Percentiles rank a stretch among this genome's conserved stretches.
Conservation (phyloP, 2,113 vertebrate genomes). For the Atlantisia rogersi region DNA sequence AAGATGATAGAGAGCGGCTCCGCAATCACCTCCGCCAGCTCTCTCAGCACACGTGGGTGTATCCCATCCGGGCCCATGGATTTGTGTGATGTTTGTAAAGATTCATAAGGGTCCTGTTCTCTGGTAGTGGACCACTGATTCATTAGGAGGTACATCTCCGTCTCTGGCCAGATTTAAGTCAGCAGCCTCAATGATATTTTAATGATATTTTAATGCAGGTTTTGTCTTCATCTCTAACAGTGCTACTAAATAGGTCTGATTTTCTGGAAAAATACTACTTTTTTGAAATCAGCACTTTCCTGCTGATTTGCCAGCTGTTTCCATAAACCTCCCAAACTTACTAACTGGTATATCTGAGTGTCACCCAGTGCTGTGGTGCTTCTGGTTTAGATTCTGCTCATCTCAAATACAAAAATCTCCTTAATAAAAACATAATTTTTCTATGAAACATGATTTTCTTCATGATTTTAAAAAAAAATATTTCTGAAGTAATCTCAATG, state of each 20-base stretch:
- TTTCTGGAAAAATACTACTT: constrained; percentile 74
- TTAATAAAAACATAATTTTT: neutral
- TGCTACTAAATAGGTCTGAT: constrained; percentile 76
- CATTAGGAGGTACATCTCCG: neutral
- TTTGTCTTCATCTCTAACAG: constrained; percentile 75
- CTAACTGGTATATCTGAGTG: constrained; percentile 54
- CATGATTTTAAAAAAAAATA: neutral
- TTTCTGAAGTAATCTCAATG: neutral
- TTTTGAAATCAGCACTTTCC: constrained; percentile 76
- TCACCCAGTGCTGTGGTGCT: constrained; percentile 23
- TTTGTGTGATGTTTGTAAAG: neutral
- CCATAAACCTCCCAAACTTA: constrained; percentile 61
- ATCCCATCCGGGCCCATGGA: too few relatives aligned
- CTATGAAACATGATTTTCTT: neutral
- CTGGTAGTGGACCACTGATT: neutral
- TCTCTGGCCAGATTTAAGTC: constrained; percentile 53
- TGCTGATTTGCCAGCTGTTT: constrained; percentile 76
- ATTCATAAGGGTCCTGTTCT: neutral
- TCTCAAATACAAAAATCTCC: constrained; percentile 23
- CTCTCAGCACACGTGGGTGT: too few relatives aligned
- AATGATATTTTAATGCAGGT: constrained; percentile 70
- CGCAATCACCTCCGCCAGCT: too few relatives aligned
- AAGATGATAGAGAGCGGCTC: too few relatives aligned
- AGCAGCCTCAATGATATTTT: constrained; percentile 68
- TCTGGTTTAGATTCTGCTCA: constrained; percentile 38